Evolutionary conservation across 37 sponge, comb jelly and placozoan genomes (phyloP), one percentile per base, ranked within the genome.

Genomic region (Spongilla lacustris): DNA sequence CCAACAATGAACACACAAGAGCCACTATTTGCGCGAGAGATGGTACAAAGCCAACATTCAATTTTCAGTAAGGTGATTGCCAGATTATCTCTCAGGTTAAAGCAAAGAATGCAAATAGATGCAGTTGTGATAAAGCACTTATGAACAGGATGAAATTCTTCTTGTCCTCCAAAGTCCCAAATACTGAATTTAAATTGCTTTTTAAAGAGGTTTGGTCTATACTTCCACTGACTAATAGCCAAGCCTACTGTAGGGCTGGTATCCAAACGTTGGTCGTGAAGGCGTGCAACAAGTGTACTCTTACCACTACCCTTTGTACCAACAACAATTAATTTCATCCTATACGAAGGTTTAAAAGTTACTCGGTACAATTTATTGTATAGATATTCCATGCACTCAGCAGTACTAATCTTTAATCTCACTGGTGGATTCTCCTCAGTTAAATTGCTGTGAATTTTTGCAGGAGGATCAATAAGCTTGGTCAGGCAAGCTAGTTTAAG

Each of bases 111-210:
- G 46, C 89, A 94, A 27, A 94, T 84, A 3, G 95, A 90, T 12
- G 85, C 84, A 8, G 81, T 29, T 1, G 95, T 82, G 38, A 95
- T 48, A 77, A 95, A 92, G 36, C 95, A 95, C 74, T 91, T 92
- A 70, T 94, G 88, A 27, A 87, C 80, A 25, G 94, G 87, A 72
- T 93, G 89, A 67, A 89, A 93, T 86, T 89, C 94, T 72, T 90
- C 80, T 69, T 90, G 91, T 0, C 94, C 94, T 0, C 88, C 94
- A 74, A 94, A 92, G 70, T 96, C 96, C 96, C 96, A 96, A 36
- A 92, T 90, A 58, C 83, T 89, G 82, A 92, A 96, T 21, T 89
- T 70, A 72, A 96, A 85, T 19, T 32, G 68, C 38, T 81, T 30
- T 21, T 74, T 75, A 46, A 67, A 74, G 21, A 33, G n/a, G 34